Base-by-base conservation (phyloP, 2,888 invertebrate species). In the Ormyrus nitidulus region DNA sequence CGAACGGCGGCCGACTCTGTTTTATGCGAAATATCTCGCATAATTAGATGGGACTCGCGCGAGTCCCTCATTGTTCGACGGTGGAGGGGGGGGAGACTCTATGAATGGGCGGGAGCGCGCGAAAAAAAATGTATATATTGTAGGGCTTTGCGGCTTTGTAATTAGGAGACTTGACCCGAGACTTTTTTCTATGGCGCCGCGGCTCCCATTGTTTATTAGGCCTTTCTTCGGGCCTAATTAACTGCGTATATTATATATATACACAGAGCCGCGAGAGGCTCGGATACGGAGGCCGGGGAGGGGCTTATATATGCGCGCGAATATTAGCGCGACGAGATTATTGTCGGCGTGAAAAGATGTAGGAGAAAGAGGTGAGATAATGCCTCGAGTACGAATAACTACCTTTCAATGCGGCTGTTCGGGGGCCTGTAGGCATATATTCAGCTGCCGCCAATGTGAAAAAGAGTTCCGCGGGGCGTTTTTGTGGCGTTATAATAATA, bases 31-130 rank as follows among this genome's bases (percentile, higher is more conserved):
- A 65, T 77, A 64, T 34, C 34, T 34, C 34, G 34, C 73, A 74
- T 79, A 79, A 79, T 74, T 78, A 78, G 78, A 78, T 54, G 53
- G 66, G 66, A 49, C 51, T 51, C 68, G 69, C 62, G 69, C 6
- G 61, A 34, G 53, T 69, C 19, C 10, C 11, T 6, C 54, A 69
- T 76, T 76, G 54, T 61, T 5, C 34, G 34, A 34, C 34, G 34
- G 4, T 2, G 34, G 34, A 4, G 4, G 34, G 4, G 4, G 34
- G 34, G 19, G 19, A 1, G 13, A 34, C 34, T 34, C 34, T 34
- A 4, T 34, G 34, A 34, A 34, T 34, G 34, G 34, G 8, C 0
- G 2, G 34, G n/a, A 0, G 61, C 10, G 5, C 10, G 11, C 5
- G 34, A 10, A 59, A 13, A 58, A 58, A 59, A 58, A 64, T 48